Percentiles rank a stretch among this genome's conserved stretches.
Conservation (phyloP, 2,797 vertebrate species). For the Hoplostethus atlanticus region DNA sequence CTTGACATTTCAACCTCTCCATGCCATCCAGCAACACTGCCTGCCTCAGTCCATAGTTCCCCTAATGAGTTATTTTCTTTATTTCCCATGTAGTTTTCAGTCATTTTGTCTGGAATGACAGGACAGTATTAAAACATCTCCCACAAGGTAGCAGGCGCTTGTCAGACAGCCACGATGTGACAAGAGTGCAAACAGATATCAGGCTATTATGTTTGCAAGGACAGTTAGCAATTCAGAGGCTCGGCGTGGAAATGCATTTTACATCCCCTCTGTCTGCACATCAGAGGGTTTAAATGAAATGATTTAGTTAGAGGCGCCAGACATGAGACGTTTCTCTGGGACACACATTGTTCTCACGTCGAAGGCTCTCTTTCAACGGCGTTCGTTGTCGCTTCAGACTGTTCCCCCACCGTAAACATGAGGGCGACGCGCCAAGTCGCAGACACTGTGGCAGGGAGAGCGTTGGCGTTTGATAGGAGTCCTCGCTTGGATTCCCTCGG, state of each 20-base stretch:
- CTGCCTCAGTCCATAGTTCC: conserved; percentile 57
- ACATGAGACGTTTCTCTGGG: conserved; percentile 68
- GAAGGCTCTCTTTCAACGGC: conserved; percentile 73
- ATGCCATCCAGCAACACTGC: conserved; percentile 57
- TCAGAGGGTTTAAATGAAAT: conserved; percentile 80
- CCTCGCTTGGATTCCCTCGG: conserved; percentile 64
- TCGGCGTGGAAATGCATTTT: conserved; percentile 68
- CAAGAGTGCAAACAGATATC: conserved; percentile 63
- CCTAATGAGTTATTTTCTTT: conserved; percentile 75
- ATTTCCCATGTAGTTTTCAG: conserved; percentile 63
- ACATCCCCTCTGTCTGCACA: conserved; percentile 66
- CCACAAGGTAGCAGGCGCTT: conserved; percentile 59
- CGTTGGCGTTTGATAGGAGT: conserved; percentile 70
- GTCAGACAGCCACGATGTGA: conserved; percentile 58
- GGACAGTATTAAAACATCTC: conserved; percentile 40
- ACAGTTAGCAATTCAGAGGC: conserved; percentile 59
- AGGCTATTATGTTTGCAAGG: conserved; percentile 66
- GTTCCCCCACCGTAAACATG: conserved; percentile 62
- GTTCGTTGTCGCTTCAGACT: conserved; percentile 60
- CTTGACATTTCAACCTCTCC: conserved; percentile 78
- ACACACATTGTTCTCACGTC: conserved; percentile 63
- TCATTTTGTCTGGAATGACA: conserved; percentile 30
- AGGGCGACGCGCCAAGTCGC: conserved; percentile 64
- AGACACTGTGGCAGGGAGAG: conserved; percentile 45
- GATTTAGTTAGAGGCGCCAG: conserved; percentile 72